Conservation (phyloP, 2,113 vertebrate species). For the Oenanthe oenanthe region DNA sequence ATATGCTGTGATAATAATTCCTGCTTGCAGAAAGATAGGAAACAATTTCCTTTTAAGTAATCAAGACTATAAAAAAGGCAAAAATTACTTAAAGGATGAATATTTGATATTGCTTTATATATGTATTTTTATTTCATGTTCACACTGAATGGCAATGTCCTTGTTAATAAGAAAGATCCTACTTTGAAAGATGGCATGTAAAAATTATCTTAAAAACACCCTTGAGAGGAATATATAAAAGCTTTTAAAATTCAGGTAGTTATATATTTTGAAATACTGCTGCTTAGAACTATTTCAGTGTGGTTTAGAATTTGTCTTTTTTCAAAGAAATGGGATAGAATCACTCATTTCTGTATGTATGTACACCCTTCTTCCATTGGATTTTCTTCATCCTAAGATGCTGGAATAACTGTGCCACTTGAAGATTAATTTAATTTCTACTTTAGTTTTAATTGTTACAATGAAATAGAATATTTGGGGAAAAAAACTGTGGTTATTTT, state of each 20-base stretch:
- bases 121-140: not conserved
- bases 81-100: not conserved
- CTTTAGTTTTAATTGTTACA: not conserved
- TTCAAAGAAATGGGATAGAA: not conserved
- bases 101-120: not conserved
- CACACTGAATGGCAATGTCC: not conserved
- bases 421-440: not conserved
- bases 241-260: not conserved
- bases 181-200: not conserved
- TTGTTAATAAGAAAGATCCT: not conserved
- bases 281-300: not conserved
- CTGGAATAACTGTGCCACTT: not conserved
- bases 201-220: not conserved
- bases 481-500: fast-evolving
- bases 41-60: not conserved
- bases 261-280: not conserved
- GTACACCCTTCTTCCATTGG: not conserved
- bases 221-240: not conserved
- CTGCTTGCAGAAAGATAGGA: not conserved
- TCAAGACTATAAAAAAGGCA: not conserved
- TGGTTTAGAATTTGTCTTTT: not conserved
- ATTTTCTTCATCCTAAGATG: not conserved
- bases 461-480: not conserved
- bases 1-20: not conserved
- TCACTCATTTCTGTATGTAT: not conserved